Evolutionary conservation across 2,797 vertebrate genomes (phyloP), one percentile per base, ranked within the genome.

Genomic region (Ctenosaura bakeri): DNA sequence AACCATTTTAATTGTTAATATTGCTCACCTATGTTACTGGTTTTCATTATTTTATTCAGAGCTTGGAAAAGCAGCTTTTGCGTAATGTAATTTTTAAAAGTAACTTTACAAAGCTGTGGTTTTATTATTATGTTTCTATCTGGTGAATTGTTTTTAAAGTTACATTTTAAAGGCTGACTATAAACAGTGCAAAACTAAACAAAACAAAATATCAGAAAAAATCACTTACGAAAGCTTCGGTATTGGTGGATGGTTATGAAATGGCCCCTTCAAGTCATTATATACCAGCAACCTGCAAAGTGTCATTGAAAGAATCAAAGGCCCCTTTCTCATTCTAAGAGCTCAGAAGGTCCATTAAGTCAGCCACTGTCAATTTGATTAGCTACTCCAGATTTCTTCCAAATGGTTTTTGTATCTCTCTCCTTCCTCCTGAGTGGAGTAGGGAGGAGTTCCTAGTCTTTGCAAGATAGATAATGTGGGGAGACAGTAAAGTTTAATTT

Each of bases 221-320:
- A 90, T n/a, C 42, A 66, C 1, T 52, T 46, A 10, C 50, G 24
- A 35, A 13, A 83, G 8, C 62, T 32, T 89, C 62, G 50, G 16
- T 18, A 62, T 35, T 89, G 32, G 42, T 24, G 29, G 54, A 12
- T 52, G 42, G 79, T 78, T 84, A 94, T 95, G 90, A 93, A 96
- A 95, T 92, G 94, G 92, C 90, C 77, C 73, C 24, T 74, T 84
- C 92, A 90, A 92, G 93, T 87, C 94, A 96, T 96, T 96, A 96
- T 91, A 80, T 0, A 94, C 94, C 93, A 95, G 94, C 46, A 87
- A 69, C 92, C 96, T 96, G 96, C 93, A 92, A 92, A 95, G 92
- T 95, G 90, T 96, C 94, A 95, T 89, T 90, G 87, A 90, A 96
- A 96, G 93, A 96, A 96, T 96, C 95, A 96, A 96, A 96, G 96